Base-by-base conservation (phyloP, 2,113 vertebrate species). In the Vidua chalybeata region DNA sequence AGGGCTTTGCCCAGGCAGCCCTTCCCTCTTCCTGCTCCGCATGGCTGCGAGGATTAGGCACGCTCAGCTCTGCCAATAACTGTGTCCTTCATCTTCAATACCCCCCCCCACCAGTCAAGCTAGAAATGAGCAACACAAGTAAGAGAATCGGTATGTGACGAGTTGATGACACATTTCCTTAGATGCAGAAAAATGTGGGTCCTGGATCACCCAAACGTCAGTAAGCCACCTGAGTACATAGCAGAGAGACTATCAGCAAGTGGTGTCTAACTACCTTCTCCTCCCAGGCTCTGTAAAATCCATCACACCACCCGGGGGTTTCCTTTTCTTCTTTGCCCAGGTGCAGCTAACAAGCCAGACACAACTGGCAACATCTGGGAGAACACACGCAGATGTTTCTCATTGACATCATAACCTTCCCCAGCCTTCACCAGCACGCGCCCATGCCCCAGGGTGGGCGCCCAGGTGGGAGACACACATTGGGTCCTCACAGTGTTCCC, bases 281-380 rank as follows among this genome's bases (percentile, higher is more conserved):
- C 87, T 93, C 75, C 46, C 43, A 27, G 64, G 24, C 19, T 73
- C 90, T 95, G 90, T 79, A 74, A 87, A 96, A 94, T 49, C 90
- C 92, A 93, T 90, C 82, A 61, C 72, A 54, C 79, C 69, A 81
- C 85, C 73, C 64, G 0, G 90, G 88, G 72, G 27, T 75, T 96
- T 93, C 76, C 88, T 85, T 64, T 86, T 43, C 88, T 88, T 88
- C 93, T 96, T 90, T 86, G 79, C 88, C 91, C 95, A 96, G 95
- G 91, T 96, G 96, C 84, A 82, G 89, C 81, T 89, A 95, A 92
- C 88, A 95, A 80, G 78, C 87, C 87, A 87, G 89, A 84, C 93
- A 92, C 62, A 55, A 79, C 45, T 78, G 94, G 89, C 87, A 91
- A 84, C 94, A 90, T 73, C 90, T 94, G 83, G 79, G 75, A 80